Evolutionary conservation across 1,140 invertebrate genomes (phyloP), one percentile per base, ranked within the genome.

Genomic region (Bombus consobrinus): DNA sequence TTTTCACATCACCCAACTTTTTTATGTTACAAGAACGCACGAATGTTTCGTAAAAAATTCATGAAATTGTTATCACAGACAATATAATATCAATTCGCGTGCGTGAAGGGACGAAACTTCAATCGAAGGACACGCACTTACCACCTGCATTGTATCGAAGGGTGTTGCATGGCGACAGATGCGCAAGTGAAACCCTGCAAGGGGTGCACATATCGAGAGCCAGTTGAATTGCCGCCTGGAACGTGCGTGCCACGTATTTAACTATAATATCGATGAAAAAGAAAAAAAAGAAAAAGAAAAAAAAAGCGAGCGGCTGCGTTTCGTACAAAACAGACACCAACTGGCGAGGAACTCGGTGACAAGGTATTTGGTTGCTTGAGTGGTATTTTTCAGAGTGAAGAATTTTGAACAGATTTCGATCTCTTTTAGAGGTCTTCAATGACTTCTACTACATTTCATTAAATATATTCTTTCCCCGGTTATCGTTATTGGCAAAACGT

Each of bases 81-180:
- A 25, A 25, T 25, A 62, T 28, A 28, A 0, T 62, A 12, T 13
- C 10, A n/a, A 62, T 62, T 62, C 59, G 37, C 37, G 69, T 39
- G 37, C 43, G 41, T 12, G 1, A 22, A 41, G 12, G 82, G 64
- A 73, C 18, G 57, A 47, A 37, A 62, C 22, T 47, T 39, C 8
- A 59, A 81, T 76, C 80, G 79, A 83, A 80, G 64, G 74, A 84
- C 81, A 86, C 84, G 81, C 81, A 85, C 37, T 43, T 88, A 89
- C 88, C 89, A 93, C 86, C 89, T 93, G 90, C 86, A 78, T 81
- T 6, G 89, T 81, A 87, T 92, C 87, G 86, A 81, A 87, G 88
- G 83, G 83, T 92, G 83, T 81, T 88, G 84, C 89, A 74, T 86
- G 80, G 85, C 81, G 80, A 87, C 92, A 93, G 90, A 92, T 92